Conservation (phyloP, 64 coral and sea anemone species). For the Stichodactyla helianthus region DNA sequence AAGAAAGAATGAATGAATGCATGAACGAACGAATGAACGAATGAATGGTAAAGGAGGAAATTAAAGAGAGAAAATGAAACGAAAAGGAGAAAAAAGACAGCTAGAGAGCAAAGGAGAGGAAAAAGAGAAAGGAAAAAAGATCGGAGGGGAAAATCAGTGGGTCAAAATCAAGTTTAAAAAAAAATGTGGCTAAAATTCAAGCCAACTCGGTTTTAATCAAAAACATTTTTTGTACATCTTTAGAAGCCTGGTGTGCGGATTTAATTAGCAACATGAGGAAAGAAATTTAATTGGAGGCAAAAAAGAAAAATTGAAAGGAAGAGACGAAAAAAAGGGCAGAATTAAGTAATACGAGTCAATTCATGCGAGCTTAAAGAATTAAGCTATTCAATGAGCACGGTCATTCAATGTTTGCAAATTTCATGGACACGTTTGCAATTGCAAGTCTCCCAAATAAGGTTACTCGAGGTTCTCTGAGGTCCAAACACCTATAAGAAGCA, state of each 20-base stretch:
- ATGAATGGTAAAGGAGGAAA: too few species aligned
- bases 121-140: too few species aligned
- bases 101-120: too few species aligned
- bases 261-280: background rate
- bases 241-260: background rate
- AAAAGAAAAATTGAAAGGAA: background rate
- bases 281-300: background rate
- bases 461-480: background rate
- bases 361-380: background rate
- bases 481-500: conserved; percentile 13
- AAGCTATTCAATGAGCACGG: background rate
- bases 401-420: background rate
- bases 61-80: too few species aligned
- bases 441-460: background rate
- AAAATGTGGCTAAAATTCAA: background rate
- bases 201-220: background rate
- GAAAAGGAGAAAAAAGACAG: too few species aligned
- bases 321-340: background rate
- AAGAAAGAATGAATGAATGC: too few species aligned
- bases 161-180: background rate
- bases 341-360: background rate
- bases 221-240: background rate
- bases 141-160: too few species aligned
- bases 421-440: too few species aligned
- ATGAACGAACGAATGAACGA: too few species aligned